Base-by-base conservation (phyloP, 1,140 invertebrate genomes). In the Gryllus bimaculatus region DNA sequence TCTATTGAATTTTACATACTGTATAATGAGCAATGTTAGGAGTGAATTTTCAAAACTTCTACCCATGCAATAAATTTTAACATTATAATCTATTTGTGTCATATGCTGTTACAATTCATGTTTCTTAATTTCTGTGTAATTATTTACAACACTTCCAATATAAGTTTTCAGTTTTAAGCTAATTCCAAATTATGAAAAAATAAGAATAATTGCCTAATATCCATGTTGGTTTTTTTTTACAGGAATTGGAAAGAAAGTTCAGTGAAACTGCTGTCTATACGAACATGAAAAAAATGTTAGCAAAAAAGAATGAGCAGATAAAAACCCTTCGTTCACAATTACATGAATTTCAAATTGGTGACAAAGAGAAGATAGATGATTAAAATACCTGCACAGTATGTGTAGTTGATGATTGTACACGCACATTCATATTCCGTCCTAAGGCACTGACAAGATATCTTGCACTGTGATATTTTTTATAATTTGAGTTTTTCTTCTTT, bases 211-310 rank as follows among this genome's bases (percentile, higher is more conserved):
- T 21, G 18, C 18, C 47, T 48, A 8, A 5, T 77, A 48, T 48
- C 8, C 49, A 77, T 48, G 21, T 5, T 66, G 48, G 7, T 74
- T 66, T 49, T 20, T 39, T 8, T 74, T 82, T 82, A 15, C 78
- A 85, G 88, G 90, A 91, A 84, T 83, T 91, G 73, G 89, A 91
- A 80, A 88, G 88, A 83, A 91, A 91, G 83, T 88, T 89, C 80
- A 88, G 87, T 82, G 86, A 89, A 82, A 91, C 90, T 21, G 85
- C 85, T 47, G 89, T 89, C 54, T 91, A 89, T 81, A 87, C 86
- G 80, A 91, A 91, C 82, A 86, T 91, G 85, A 90, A 91, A 82
- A 87, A 87, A 81, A 91, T 91, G 84, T 83, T 91, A 48, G 80
- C 81, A 2, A 85, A 85, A 76, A 87, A 87, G 80, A 88, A 87